Evolutionary conservation across 2,113 vertebrate species (phyloP), one percentile per base, ranked within the genome.

Genomic region (Ochotona princeps): DNA sequence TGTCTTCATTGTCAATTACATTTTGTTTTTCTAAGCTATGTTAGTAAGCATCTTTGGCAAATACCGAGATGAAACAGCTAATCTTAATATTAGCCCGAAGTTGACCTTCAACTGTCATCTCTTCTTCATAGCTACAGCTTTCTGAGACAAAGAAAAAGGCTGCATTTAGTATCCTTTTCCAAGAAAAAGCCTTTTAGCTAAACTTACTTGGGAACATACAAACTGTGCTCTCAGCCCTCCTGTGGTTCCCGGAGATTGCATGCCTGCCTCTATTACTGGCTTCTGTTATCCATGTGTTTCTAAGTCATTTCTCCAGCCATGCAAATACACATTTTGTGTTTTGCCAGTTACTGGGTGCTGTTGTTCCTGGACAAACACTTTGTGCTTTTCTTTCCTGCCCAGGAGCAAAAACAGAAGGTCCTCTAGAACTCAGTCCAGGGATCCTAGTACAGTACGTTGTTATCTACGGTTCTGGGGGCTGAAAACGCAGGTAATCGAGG

Each of bases 351-450:
- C 47, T 49, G 8, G 51, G 44, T 49, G 20, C 28, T 91, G 28
- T 35, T 67, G 57, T 91, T 92, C 79, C 91, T 94, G 78, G 79
- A 25, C 87, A 81, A 70, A 75, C 74, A 57, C 35, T 85, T 78
- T 69, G 65, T 51, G 61, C 54, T 49, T 47, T 54, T 54, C n/a
- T 74, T 35, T 94, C 44, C 44, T 89, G 60, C 83, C 32, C 35
- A 70, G 67, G 63, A 60, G 60, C 80, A 94, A 25, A 76, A 26
- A 83, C 30, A 87, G 73, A 88, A 81, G 7, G 67, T 5, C 66
- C 23, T 84, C 15, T 26, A 30, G 51, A 75, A 57, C 8, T 73
- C 66, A n/a, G 9, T n/a, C 15, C 83, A 25, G 51, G 1, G 25
- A n/a, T 60, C 73, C 60, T 69, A 18, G 49, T 54, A 28, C 38